Conservation (phyloP, 2,113 vertebrate genomes). For the Phrynocephalus versicolor region DNA sequence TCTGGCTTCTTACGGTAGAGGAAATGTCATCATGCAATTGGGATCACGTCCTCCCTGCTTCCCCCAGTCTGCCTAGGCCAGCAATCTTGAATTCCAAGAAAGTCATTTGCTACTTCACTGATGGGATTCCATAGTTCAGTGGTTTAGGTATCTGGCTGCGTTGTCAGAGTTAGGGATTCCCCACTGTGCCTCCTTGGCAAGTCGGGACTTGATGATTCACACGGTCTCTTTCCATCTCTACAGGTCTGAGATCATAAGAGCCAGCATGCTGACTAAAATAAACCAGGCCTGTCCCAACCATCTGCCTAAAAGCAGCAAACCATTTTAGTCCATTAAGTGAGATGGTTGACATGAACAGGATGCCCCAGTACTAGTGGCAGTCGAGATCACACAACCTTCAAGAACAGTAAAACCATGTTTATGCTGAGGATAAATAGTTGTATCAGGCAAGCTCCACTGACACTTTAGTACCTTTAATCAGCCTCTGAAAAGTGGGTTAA, state of each 20-base stretch:
- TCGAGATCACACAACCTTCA: not conserved
- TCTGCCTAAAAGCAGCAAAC: not conserved
- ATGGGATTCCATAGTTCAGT: not conserved
- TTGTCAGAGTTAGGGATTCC: no score
- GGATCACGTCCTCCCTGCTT: not conserved
- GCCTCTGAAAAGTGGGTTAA: not conserved
- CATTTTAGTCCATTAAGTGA: not conserved
- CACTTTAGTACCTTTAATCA: constrained; percentile 33
- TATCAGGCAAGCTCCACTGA: constrained; percentile 31
- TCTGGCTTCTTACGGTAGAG: not conserved
- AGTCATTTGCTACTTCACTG: not conserved
- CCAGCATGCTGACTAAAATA: not conserved
- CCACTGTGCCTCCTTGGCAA: no score
- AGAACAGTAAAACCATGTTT: not conserved
- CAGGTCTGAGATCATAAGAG: not conserved
- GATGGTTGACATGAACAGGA: not conserved
- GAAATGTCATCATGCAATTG: not conserved
- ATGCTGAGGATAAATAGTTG: not conserved
- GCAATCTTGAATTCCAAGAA: not conserved
- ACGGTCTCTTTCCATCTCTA: no score
- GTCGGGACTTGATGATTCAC: no score
- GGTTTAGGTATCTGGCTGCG: no score
- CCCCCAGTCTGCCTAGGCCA: not conserved
- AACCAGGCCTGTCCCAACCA: not conserved
- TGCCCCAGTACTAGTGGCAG: not conserved